Evolutionary conservation across 1,140 invertebrate species (phyloP).

Genomic region (Triops cancriformis): DNA sequence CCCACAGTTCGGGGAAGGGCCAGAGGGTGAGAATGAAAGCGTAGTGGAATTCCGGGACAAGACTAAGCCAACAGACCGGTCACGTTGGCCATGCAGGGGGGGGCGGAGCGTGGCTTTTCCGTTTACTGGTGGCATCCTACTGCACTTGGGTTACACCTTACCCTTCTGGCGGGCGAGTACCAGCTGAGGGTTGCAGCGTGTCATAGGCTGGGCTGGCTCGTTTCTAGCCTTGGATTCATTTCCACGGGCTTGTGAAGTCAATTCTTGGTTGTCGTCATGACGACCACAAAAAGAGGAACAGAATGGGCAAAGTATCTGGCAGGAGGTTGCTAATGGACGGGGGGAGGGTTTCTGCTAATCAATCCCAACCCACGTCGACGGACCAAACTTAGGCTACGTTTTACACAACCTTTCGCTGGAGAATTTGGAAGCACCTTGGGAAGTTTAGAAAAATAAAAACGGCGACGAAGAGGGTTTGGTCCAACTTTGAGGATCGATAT

Average conservation of each 20-base stretch:
- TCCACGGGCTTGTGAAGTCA: not conserved
- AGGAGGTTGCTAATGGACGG: not conserved
- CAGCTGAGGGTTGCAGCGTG: not conserved
- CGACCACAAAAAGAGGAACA: not conserved
- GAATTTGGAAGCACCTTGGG: too few relatives aligned
- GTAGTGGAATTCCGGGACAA: not conserved
- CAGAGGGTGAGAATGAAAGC: not conserved
- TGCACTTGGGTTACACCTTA: not conserved
- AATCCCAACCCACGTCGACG: not conserved
- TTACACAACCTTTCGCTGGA: too few relatives aligned
- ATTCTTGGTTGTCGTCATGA: constrained; percentile 10
- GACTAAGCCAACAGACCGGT: too few relatives aligned
- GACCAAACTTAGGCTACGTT: not conserved
- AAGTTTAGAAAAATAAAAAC: too few relatives aligned
- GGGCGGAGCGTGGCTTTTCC: not conserved
- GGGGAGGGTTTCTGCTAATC: not conserved
- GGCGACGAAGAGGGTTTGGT: too few relatives aligned
- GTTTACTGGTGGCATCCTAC: not conserved
- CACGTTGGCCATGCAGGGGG: not conserved
- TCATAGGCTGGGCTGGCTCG: not conserved
- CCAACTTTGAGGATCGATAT: too few relatives aligned
- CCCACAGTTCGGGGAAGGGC: not conserved
- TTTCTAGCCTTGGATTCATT: not conserved
- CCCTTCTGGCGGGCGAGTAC: not conserved
- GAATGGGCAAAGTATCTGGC: not conserved